Evolutionary conservation across 2,113 vertebrate species (phyloP).

Genomic region (Petrocephalus zakoni): DNA sequence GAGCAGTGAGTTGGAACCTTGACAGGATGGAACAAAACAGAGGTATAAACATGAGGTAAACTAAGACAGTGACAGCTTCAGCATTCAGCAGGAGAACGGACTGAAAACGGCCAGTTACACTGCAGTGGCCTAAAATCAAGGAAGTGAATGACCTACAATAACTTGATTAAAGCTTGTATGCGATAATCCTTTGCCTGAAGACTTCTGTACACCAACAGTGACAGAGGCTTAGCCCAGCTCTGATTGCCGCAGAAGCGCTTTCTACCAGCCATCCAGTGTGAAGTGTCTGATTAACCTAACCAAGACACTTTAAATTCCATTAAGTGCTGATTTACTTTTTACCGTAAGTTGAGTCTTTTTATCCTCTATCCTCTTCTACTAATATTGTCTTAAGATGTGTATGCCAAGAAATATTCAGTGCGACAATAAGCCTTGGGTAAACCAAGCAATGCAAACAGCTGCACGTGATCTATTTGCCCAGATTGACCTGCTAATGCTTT

Average conservation of each 20-base stretch:
- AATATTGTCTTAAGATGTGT: neutral
- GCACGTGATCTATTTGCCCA: neutral
- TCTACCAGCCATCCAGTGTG: neutral
- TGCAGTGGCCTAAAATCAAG: neutral
- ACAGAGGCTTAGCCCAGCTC: neutral
- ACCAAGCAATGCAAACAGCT: neutral
- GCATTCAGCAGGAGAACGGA: neutral
- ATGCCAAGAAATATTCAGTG: neutral
- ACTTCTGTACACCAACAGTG: neutral
- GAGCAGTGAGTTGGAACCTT: neutral
- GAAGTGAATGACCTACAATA: neutral
- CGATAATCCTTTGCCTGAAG: neutral
- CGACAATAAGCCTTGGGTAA: neutral
- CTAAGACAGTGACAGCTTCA: neutral
- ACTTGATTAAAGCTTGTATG: neutral
- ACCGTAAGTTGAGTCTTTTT: neutral
- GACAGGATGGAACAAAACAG: neutral
- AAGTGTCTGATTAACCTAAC: neutral
- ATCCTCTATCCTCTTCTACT: neutral
- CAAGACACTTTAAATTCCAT: neutral
- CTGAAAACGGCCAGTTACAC: neutral
- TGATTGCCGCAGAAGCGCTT: neutral
- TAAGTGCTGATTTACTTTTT: neutral
- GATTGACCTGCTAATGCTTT: neutral
- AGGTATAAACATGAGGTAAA: neutral